Evolutionary conservation across 2,888 invertebrate species (phyloP).

Genomic region (Kuschelorhynchus macadamiae): DNA sequence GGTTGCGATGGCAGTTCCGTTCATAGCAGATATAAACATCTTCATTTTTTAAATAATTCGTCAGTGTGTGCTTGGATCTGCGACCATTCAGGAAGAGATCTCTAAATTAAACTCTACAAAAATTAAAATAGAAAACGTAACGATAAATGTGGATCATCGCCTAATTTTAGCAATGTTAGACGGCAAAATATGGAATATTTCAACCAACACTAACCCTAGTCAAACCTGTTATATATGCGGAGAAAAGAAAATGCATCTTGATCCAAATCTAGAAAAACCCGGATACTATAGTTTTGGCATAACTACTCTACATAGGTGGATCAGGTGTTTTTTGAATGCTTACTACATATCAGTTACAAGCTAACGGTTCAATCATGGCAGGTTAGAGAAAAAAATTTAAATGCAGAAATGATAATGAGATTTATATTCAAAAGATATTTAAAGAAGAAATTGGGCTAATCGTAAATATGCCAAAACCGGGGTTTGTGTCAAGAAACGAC

Average conservation of each 20-base stretch:
- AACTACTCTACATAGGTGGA: not conserved
- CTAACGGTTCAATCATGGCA: not conserved
- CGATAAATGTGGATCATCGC: not conserved
- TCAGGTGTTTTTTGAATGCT: constrained; percentile 1
- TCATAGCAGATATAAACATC: not conserved
- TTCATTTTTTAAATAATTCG: constrained; percentile 1
- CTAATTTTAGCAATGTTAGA: not conserved
- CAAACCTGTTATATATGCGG: not conserved
- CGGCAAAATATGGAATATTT: not conserved
- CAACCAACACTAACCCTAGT: not conserved
- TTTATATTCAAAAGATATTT: not conserved
- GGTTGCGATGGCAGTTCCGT: not conserved
- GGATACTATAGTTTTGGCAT: not conserved
- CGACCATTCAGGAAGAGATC: not conserved
- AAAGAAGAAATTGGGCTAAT: constrained; percentile 1
- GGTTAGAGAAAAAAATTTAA: not conserved
- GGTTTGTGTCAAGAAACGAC: not conserved
- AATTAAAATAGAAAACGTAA: not conserved
- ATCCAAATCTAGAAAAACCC: not conserved
- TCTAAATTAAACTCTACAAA: not conserved
- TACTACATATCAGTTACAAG: not conserved
- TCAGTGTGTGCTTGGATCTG: not conserved
- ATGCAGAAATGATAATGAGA: not conserved
- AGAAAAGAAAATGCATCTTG: not conserved
- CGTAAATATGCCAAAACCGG: not conserved